Percentiles rank a stretch among this genome's conserved stretches.
These are phyloP conservation scores for Hydra vulgaris DNA, from an alignment of 30 jellyfish, hydroid and myxozoan species.

Conservation along the genomic window DNA sequence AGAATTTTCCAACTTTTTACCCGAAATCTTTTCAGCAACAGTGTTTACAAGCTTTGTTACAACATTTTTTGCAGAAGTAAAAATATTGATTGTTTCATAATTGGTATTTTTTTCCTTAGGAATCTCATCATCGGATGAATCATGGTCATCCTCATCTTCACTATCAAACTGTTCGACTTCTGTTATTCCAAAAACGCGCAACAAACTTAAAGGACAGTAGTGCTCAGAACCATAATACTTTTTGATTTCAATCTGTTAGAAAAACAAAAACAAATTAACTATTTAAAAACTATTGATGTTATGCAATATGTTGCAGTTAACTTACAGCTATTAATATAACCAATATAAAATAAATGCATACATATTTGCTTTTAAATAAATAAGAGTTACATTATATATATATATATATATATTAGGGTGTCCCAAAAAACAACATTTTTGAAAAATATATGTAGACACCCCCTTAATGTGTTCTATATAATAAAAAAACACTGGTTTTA, in stretches of 20 bases:
- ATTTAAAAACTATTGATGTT: neutral
- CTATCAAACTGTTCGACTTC: slow-evolving; percentile 91
- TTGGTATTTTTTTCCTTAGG: slow-evolving; percentile 7
- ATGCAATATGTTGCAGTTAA: no score
- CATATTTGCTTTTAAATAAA: no score
- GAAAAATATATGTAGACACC: no score
- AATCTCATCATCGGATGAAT: slow-evolving; percentile 19
- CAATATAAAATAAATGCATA: no score
- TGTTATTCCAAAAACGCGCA: slow-evolving; percentile 92
- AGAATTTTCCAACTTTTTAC: neutral
- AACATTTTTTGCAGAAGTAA: slow-evolving; percentile 61
- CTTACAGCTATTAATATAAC: neutral
- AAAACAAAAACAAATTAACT: neutral
- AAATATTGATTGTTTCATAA: slow-evolving; percentile 9
- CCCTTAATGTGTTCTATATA: no score
- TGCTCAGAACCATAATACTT: slow-evolving; percentile 91
- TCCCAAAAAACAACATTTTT: no score
- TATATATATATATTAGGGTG: no score
- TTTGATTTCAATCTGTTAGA: slow-evolving; percentile 55
- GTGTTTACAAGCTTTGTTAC: slow-evolving; percentile 63
- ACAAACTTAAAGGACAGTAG: slow-evolving; percentile 92
- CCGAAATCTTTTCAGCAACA: slow-evolving; percentile 71
- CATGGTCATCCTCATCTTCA: slow-evolving; percentile 34
- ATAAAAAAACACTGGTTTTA: no score
- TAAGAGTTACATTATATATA: no score